These are phyloP conservation scores for Phenganax subtilis DNA, from an alignment of 92 coral and sea anemone genomes.

Conservation along the genomic window DNA sequence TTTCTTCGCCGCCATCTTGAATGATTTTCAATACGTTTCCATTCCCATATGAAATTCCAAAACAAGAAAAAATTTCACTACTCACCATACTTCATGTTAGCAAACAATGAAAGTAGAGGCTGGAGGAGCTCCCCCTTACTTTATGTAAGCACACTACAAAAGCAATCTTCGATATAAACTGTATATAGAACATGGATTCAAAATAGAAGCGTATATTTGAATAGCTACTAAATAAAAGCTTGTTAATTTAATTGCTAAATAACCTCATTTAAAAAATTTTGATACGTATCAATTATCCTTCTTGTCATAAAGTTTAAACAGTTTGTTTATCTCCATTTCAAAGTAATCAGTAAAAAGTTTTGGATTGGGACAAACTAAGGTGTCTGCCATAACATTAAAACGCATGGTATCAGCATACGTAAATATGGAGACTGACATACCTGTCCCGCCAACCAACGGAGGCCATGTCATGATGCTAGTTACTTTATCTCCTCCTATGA, in stretches of 20 bases:
- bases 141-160: too few relatives aligned
- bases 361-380: conserved; percentile 67
- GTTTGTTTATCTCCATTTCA: conserved; percentile 66
- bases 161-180: too few relatives aligned
- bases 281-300: conserved; percentile 8
- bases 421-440: conserved; percentile 83
- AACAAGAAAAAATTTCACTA: too few relatives aligned
- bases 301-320: conserved; percentile 47
- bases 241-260: too few relatives aligned
- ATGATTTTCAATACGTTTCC: neutral
- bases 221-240: too few relatives aligned
- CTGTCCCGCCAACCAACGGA: conserved; percentile 81
- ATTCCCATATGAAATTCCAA: neutral
- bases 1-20: neutral
- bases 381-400: conserved; percentile 75
- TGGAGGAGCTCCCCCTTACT: too few relatives aligned
- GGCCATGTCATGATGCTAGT: conserved; percentile 90
- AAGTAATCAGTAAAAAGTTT: conserved; percentile 67
- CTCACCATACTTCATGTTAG: too few relatives aligned
- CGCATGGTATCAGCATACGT: conserved; percentile 88
- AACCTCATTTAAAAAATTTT: neutral
- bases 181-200: too few relatives aligned
- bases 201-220: too few relatives aligned
- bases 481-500: conserved; percentile 68
- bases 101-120: too few relatives aligned